Conservation (phyloP, 2,113 vertebrate species). For the Crotalus helleri region DNA sequence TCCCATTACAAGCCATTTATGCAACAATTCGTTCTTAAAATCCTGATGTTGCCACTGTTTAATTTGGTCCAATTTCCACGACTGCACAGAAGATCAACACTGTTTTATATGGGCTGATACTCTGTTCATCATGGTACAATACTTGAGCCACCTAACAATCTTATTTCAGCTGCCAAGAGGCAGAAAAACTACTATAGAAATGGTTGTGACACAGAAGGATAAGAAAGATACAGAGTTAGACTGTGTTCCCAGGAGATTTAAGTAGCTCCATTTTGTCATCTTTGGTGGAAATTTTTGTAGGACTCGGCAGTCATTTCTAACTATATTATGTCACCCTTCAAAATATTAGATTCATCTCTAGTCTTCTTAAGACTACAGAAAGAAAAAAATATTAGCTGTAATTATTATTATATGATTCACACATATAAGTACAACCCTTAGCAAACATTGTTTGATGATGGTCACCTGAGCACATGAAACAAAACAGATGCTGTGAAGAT, state of each 20-base stretch:
- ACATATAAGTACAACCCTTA: neutral
- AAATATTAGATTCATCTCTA: neutral
- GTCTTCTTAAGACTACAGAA: neutral
- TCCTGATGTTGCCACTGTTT: neutral
- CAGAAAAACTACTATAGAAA: neutral
- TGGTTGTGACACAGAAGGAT: neutral
- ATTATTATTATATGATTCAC: neutral
- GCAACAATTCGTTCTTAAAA: neutral
- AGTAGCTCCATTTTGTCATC: neutral
- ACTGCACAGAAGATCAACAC: neutral
- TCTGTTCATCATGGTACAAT: neutral
- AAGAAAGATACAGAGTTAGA: neutral
- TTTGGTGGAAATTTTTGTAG: neutral
- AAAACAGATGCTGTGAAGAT: neutral
- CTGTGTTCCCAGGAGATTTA: neutral
- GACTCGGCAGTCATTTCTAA: neutral
- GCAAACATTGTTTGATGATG: neutral
- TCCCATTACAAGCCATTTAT: neutral
- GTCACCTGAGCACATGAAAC: neutral
- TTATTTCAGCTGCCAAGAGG: neutral
- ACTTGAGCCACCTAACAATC: neutral
- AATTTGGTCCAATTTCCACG: neutral
- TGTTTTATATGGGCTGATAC: neutral
- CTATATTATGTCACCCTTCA: neutral
- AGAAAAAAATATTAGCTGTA: neutral